Evolutionary conservation across 2,888 invertebrate genomes (phyloP), one percentile per base, ranked within the genome.

Genomic region (Platerodrilus igneus): DNA sequence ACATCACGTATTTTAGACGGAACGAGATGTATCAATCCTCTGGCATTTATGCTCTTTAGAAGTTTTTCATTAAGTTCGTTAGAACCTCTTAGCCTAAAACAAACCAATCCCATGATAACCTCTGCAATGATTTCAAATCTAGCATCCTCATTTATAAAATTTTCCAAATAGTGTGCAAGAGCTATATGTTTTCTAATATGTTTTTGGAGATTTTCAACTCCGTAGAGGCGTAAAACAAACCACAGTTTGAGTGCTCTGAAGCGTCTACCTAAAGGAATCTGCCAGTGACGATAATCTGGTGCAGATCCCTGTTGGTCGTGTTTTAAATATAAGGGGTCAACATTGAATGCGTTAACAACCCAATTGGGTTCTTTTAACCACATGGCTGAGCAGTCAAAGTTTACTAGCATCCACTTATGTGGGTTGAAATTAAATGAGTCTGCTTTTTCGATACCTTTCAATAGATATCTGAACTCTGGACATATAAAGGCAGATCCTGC

Each of bases 371-470:
- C 81, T 59, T 88, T 90, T 3, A 91, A 72, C 97, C 97, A 99
- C 88, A 99, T 86, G 0, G 96, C 85, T 7, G 97, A 97, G 64
- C 97, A 99, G 68, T 99, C 99, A 58, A 97, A 99, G 68, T 94
- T 97, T n/a, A 97, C 92, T 52, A 97, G 69, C 79, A 99, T 73
- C 97, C 97, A 99, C 70, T 99, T 99, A 69, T 97, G 97, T 0
- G 99, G 97, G 66, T 99, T 99, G 63, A 97, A 95, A 68, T 97
- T 96, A 67, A 97, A 95, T 0, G 96, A 97, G 60, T 94, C 89
- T 0, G 93, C 95, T 42, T 79, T 78, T 68, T 99, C 87, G 4
- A 90, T 67, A 14, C 92, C 92, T 52, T 83, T 81, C 83, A 95
- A 87, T 14, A 92, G 71, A 60, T 90, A 81, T 23, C 94, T 83